Base-by-base conservation (phyloP, 1,140 invertebrate species). In the Potamilus streckersoni region DNA sequence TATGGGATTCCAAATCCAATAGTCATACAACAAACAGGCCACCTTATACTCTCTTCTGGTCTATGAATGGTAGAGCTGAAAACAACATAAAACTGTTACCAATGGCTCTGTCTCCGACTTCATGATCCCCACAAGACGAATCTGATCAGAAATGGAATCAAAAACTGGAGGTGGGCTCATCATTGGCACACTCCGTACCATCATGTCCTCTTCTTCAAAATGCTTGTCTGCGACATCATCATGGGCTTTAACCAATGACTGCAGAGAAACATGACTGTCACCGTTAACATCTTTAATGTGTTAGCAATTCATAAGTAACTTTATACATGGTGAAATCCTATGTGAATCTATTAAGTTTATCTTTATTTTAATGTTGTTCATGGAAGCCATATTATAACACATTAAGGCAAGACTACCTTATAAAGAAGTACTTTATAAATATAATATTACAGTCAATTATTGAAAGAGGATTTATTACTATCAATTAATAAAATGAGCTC, bases 171-270 rank as follows among this genome's bases (percentile, higher is more conserved):
- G 81, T 55, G 83, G 82, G 16, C 76, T 71, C 11, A 80, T 80
- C 95, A 71, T 94, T 19, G 85, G 74, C 65, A 81, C 78, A 19
- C 63, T 73, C 12, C 69, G 65, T 27, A 81, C 81, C 38, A 82
- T 73, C 86, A 64, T 95, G 95, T 84, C 96, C 93, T 88, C 81
- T 75, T 97, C 96, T 84, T 96, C 95, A 88, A 97, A 99, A 86
- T 98, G 96, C 90, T 97, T 98, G 89, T 97, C 95, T 71, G 97
- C 96, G 80, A 99, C 94, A 70, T 96, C 95, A 92, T 99, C 97
- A 90, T 98, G 97, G 62, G 96, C 95, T 87, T 94, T 95, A 19
- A 98, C 89, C 65, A 98, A 91, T 84, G 96, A 95, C 96, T 98
- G 82, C 1, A 67, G 27, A 67, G 15, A 13, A 67, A 27, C 23